A percentile compares a stretch with the other conserved stretches of the same genome.
phyloP scores from a whole-genome alignment of 2,113 vertebrate genomes.

The Tyto alba region DNA sequence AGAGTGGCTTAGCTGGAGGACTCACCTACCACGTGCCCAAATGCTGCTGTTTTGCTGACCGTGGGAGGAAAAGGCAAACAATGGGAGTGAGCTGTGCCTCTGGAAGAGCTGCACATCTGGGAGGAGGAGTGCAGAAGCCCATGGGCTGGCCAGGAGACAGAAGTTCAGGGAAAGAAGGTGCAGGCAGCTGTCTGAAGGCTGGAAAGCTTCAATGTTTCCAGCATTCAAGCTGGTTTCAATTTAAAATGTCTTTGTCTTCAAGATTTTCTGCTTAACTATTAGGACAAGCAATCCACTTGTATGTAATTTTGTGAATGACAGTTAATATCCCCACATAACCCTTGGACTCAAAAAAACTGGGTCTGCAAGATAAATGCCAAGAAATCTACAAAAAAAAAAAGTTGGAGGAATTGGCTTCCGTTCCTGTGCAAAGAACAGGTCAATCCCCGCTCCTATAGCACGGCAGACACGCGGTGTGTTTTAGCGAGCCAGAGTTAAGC shows the following conservation, averaged over 20 bases:
- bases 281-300: background rate
- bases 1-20: background rate
- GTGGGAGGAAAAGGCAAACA: background rate
- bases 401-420: background rate
- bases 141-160: background rate
- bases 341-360: background rate
- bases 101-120: background rate
- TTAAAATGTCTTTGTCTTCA: background rate
- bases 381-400: background rate
- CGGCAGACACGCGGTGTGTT: accelerated
- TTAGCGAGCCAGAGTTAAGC: background rate
- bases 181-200: background rate
- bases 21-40: background rate
- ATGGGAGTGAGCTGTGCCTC: background rate
- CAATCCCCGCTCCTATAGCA: background rate
- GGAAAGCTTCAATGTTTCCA: background rate
- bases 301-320: background rate
- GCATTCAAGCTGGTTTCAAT: constrained; percentile 7
- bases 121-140: background rate
- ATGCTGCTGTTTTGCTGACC: accelerated
- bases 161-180: background rate
- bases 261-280: background rate
- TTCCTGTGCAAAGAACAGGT: background rate
- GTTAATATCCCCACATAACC: background rate
- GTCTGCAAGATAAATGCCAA: background rate